Evolutionary conservation across 2,888 invertebrate species (phyloP).

Genomic region (Mallateleia sp.): DNA sequence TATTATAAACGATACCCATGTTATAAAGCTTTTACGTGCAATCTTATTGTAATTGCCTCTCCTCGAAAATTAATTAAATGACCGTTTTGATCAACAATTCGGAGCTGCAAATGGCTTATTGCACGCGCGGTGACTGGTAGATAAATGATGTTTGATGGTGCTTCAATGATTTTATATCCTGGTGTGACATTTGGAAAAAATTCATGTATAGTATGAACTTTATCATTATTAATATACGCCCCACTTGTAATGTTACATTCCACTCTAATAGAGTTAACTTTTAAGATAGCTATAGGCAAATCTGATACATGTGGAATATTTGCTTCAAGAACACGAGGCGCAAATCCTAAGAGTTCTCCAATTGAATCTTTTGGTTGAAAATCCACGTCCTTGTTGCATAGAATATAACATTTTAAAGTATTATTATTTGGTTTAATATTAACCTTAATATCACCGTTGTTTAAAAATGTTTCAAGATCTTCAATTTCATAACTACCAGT

Average conservation of each 20-base stretch:
- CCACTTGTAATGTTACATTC: constrained; percentile 50
- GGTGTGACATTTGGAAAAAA: constrained; percentile 58
- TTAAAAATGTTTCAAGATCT: constrained; percentile 81
- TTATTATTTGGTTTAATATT: constrained; percentile 67
- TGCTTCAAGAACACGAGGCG: constrained; percentile 49
- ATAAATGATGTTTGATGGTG: constrained; percentile 79
- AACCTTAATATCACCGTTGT: constrained; percentile 27
- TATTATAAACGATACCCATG: constrained; percentile 58
- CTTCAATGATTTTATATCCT: constrained; percentile 85
- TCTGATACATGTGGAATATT: constrained; percentile 37
- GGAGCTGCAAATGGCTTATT: constrained; percentile 76
- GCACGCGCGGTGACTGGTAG: constrained; percentile 70
- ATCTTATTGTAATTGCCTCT: constrained; percentile 76
- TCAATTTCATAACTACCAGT: constrained; percentile 85
- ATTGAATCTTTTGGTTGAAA: constrained; percentile 63
- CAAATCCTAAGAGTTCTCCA: constrained; percentile 69
- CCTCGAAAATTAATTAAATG: constrained; percentile 76
- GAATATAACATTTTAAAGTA: constrained; percentile 62
- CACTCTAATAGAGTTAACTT: constrained; percentile 46
- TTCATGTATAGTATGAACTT: constrained; percentile 42
- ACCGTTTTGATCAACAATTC: constrained; percentile 78
- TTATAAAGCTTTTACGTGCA: constrained; percentile 64
- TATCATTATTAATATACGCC: constrained; percentile 31
- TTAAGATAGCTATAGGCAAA: constrained; percentile 50
- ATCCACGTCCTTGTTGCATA: constrained; percentile 53